These are phyloP conservation scores for Limnephilus marmoratus DNA, from an alignment of 2,888 invertebrate species.

Conservation along the genomic window DNA sequence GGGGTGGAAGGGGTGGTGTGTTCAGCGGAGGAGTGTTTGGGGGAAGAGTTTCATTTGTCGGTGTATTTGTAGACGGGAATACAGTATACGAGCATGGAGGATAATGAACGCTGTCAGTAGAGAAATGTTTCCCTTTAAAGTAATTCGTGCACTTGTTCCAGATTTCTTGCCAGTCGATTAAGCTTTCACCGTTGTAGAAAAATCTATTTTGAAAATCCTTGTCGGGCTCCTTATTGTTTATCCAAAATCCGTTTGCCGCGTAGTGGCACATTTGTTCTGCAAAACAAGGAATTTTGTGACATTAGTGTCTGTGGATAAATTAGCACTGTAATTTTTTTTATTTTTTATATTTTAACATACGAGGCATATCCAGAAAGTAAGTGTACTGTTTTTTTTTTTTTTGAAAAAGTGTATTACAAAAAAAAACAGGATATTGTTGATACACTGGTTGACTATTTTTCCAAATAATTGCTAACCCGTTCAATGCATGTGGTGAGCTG, in stretches of 20 bases:
- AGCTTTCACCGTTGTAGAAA: background rate
- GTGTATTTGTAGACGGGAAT: no score
- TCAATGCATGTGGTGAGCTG: no score
- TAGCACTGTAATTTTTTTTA: background rate
- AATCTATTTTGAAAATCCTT: background rate
- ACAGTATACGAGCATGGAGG: background rate
- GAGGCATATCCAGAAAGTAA: no score
- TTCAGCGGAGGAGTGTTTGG: background rate
- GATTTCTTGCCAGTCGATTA: constrained; percentile 2
- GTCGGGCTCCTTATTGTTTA: background rate
- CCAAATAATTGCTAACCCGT: no score
- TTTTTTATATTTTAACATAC: no score
- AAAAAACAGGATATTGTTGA: no score
- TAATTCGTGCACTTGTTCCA: constrained; percentile 8
- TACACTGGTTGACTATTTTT: no score
- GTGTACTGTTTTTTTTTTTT: no score
- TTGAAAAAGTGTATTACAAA: no score
- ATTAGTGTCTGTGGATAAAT: background rate
- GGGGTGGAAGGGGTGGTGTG: no score
- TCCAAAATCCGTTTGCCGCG: constrained; percentile 5
- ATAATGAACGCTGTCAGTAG: background rate
- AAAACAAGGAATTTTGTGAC: background rate
- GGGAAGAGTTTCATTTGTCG: background rate
- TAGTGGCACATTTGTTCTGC: constrained; percentile 24
- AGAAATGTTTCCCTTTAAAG: background rate